Evolutionary conservation across 2,797 vertebrate genomes (phyloP), one percentile per base, ranked within the genome.

Genomic region (Psittacula echo): DNA sequence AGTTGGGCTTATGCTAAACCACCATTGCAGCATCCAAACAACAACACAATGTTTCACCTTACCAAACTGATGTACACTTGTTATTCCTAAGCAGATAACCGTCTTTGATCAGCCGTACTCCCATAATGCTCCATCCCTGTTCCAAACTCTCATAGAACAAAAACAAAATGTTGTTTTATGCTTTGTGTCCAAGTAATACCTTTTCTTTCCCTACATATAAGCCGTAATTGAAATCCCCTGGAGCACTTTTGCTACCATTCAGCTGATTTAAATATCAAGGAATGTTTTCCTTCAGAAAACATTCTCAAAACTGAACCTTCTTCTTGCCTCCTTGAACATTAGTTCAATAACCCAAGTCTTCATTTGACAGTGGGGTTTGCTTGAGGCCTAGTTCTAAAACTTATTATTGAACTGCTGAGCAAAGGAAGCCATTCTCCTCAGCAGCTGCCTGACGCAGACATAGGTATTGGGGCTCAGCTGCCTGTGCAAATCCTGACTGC

Each of bases 401-500:
- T 50, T 60, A 10, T 30, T 73, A 32, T 3, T 64, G 48, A 78
- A 42, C 30, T 85, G 26, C 7, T 64, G 50, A 78, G 9, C 7
- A 29, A 48, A 26, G 16, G 12, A 50, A 24, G 4, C 8, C 1
- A 3, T 61, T 85, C 8, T 48, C 24, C 39, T 48, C 22, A 29
- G 24, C 14, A 76, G 8, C 8, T 37, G 7, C 8, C 10, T 26
- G 10, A 23, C 4, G 1, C 7, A 32, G 2, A 5, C 0, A 0
- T 3, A 30, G 19, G 18, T 19, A 4, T 45, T 29, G 7, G 20
- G 6, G 3, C 8, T 53, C 11, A 58, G 9, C 5, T 39, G 19
- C 4, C 13, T 1, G 0, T 44, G 5, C 2, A 37, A 85, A 14
- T 37, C 15, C 10, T 6, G 3, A 7, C 24, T 50, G 13, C 0